Evolutionary conservation across 2,113 vertebrate species (phyloP).

Genomic region (Pelecanoides urinatrix): DNA sequence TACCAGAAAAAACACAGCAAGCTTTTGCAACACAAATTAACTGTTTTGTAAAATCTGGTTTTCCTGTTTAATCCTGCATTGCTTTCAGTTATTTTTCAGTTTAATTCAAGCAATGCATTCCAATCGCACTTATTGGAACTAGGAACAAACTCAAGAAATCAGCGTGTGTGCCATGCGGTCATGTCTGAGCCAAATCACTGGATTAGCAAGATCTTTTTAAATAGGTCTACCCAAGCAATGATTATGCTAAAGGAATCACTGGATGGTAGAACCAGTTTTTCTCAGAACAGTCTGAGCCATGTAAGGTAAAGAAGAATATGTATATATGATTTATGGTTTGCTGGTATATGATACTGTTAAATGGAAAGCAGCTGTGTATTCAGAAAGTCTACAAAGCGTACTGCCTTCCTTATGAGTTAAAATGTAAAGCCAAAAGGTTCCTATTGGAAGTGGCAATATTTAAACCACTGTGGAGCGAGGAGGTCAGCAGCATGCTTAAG

Average conservation of each 20-base stretch:
- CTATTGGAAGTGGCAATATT: not conserved
- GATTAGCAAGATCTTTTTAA: constrained; percentile 28
- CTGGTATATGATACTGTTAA: not conserved
- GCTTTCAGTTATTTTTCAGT: not conserved
- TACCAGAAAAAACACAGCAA: not conserved
- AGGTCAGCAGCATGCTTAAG: not conserved
- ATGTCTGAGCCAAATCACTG: constrained; percentile 27
- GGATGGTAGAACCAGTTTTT: constrained; percentile 65
- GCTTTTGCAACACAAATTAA: not conserved
- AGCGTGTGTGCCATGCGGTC: not conserved
- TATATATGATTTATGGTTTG: constrained; percentile 1
- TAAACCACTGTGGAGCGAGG: not conserved
- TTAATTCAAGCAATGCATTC: not conserved
- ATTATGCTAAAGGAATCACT: constrained; percentile 37
- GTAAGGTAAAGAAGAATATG: constrained; percentile 40
- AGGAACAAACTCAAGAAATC: not conserved
- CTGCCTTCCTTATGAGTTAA: not conserved
- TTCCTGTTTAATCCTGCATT: not conserved
- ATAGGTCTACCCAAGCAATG: constrained; percentile 32
- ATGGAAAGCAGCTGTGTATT: not conserved
- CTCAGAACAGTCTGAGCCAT: constrained; percentile 2
- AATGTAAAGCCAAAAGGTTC: not conserved
- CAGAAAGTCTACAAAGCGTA: not conserved
- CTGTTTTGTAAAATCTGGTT: not conserved
- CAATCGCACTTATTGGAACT: not conserved